Percentiles rank a stretch among this genome's conserved stretches.
Conservation (phyloP, 2,113 vertebrate species). For the Eretmochelys imbricata region DNA sequence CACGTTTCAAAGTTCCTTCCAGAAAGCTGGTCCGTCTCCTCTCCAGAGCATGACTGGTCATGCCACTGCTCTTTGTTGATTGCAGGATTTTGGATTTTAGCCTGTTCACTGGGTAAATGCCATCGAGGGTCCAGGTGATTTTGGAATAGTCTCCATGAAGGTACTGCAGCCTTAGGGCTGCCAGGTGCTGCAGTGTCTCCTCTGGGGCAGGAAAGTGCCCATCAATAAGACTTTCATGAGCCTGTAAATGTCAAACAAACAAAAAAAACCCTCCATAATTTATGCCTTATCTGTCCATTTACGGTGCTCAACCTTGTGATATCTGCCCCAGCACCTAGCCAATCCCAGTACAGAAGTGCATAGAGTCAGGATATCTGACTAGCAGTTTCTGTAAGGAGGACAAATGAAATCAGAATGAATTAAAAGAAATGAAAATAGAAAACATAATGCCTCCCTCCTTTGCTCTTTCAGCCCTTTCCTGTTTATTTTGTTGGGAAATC, state of each 20-base stretch:
- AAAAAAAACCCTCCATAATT: background rate
- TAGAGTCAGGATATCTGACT: background rate
- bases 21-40: constrained; percentile 90
- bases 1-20: constrained; percentile 89
- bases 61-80: constrained; percentile 85
- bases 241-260: constrained; percentile 71
- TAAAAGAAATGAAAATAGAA: background rate
- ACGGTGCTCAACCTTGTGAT: background rate
- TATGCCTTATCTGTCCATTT: background rate
- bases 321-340: background rate
- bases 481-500: background rate
- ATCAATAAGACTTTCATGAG: constrained; percentile 91
- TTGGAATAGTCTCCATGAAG: constrained; percentile 88
- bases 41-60: constrained; percentile 78
- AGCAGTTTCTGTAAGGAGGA: background rate
- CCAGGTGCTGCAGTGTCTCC: constrained; percentile 91
- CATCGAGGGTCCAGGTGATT: constrained; percentile 87
- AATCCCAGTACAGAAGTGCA: background rate
- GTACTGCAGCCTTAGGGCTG: constrained; percentile 90
- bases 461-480: background rate
- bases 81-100: constrained; percentile 90
- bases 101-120: constrained; percentile 88
- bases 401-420: background rate
- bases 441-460: background rate
- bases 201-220: constrained; percentile 92